A percentile compares a stretch with the other conserved stretches of the same genome.
These are phyloP conservation scores for Lydus trimaculatus DNA, from an alignment of 2,888 invertebrate species.

Conservation along the genomic window DNA sequence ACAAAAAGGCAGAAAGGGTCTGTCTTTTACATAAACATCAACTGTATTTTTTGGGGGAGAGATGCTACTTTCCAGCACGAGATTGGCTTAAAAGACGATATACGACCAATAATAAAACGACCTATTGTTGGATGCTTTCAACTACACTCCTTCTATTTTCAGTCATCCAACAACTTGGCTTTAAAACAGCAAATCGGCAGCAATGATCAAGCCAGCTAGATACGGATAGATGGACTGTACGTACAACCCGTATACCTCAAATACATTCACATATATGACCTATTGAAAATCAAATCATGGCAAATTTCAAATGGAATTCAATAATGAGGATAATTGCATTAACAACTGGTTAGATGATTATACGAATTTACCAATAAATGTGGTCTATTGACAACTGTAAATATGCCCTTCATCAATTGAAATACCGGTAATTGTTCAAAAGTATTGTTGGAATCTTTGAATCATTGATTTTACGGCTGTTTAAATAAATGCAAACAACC, in stretches of 20 bases:
- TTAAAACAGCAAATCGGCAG: no score
- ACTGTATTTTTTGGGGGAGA: conserved; percentile 9
- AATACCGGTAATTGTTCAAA: no score
- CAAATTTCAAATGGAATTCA: background rate
- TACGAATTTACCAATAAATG: background rate
- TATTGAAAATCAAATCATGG: background rate
- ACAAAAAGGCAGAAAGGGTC: conserved; percentile 11
- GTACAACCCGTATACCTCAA: no score
- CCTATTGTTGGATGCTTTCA: background rate
- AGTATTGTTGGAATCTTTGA: background rate
- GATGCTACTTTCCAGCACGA: conserved; percentile 6
- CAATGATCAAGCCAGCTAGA: no score
- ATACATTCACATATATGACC: background rate
- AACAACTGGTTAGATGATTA: background rate
- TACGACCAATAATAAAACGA: conserved; percentile 36
- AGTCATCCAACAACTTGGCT: background rate
- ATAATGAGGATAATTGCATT: background rate
- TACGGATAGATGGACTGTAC: no score
- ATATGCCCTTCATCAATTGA: no score
- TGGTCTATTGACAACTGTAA: no score
- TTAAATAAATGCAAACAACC: conserved; percentile 29
- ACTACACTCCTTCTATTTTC: background rate
- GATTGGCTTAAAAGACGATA: conserved; percentile 24
- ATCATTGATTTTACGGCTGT: conserved; percentile 17
- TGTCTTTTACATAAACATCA: background rate